A percentile compares a stretch with the other conserved stretches of the same genome.
phyloP scores from a whole-genome alignment of 2,888 invertebrate species.

The Diarsia brunnea region DNA sequence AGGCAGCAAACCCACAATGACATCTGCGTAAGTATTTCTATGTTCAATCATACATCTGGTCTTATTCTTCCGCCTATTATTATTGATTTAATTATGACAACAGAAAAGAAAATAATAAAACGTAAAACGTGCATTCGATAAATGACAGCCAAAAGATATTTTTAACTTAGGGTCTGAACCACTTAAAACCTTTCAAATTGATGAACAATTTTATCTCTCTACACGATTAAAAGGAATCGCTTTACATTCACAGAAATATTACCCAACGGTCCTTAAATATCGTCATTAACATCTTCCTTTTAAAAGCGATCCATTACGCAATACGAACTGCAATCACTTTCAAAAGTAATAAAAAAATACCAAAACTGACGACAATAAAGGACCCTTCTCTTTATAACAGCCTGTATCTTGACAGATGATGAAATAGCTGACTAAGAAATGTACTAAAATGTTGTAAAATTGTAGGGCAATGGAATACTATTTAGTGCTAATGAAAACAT shows the following conservation, averaged over 20 bases:
- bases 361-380: constrained; percentile 68
- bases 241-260: constrained; percentile 42
- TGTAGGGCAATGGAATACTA: neutral
- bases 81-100: neutral
- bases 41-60: neutral
- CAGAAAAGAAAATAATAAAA: neutral
- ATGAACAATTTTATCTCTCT: constrained; percentile 21
- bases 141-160: neutral
- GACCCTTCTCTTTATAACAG: constrained; percentile 75
- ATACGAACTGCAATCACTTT: constrained; percentile 83
- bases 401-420: constrained; percentile 20
- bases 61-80: neutral
- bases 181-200: constrained; percentile 18
- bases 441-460: neutral
- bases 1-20: too few relatives aligned
- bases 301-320: constrained; percentile 78
- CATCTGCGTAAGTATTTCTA: too few relatives aligned
- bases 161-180: neutral
- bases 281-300: constrained; percentile 77
- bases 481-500: neutral
- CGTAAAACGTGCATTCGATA: neutral
- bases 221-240: constrained; percentile 34
- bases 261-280: constrained; percentile 68
- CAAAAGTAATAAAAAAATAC: constrained; percentile 83
- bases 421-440: constrained; percentile 18